Evolutionary conservation across 1,140 invertebrate species (phyloP), one percentile per base, ranked within the genome.

Genomic region (Drosophila asahinai): DNA sequence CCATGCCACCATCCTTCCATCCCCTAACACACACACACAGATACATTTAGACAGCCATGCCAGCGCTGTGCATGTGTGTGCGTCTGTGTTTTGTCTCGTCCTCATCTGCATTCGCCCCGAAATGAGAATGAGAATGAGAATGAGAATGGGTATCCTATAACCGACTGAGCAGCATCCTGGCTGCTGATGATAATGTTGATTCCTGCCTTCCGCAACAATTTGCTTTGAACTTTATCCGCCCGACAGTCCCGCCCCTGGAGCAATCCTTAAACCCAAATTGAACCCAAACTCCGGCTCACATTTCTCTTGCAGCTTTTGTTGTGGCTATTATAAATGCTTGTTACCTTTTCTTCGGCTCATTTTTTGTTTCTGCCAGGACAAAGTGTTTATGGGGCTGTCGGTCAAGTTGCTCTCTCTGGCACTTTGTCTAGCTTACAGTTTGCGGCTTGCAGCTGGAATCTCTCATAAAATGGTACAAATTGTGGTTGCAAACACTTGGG

Each of bases 201-300:
- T 90, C 83, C 83, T 90, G 86, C 79, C 86, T 90, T 90, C 86
- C 86, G 86, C 86, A 82, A 90, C 82, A 90, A 90, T 90, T 90
- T 90, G 86, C 86, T 90, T 90, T 90, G 86, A 90, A 82, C 86
- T 82, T 77, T 60, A 54, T 43, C 30, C 36, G 38, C 40, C 58
- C 40, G 4, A 19, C 12, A 9, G 15, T 22, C 45, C 57, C 36
- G 36, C 77, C 55, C 42, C 22, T 25, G 33, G 3, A 49, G 36
- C 55, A 59, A 59, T 14, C 27, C 54, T 7, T 27, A 61, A 59
- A 30, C 54, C 43, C 45, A 68, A 49, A 60, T 57, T 36, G 54
- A 47, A 19, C 43, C 63, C 55, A 55, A 40, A 61, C 63, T 77
- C 38, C 40, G 64, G 51, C 52, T 36, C 60, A 42, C 63, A 61